A percentile compares a stretch with the other conserved stretches of the same genome.
Evolutionary conservation across 2,888 invertebrate species (phyloP).

Genomic region (Slavum lentiscoides): DNA sequence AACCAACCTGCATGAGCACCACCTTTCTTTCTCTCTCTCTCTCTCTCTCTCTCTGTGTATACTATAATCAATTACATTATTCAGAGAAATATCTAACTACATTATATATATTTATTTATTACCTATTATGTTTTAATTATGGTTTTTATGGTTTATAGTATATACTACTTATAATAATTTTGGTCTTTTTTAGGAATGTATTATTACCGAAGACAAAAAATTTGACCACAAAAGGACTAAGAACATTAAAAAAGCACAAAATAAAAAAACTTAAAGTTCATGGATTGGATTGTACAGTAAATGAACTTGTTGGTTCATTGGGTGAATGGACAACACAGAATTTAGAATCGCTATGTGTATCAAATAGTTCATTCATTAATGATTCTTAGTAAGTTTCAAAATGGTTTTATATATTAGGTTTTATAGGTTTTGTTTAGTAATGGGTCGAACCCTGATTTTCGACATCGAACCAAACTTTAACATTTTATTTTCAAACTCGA

Average conservation of each 20-base stretch:
- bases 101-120: not conserved
- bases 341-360: constrained; percentile 66
- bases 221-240: constrained; percentile 66
- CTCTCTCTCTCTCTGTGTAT: too few relatives aligned
- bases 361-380: constrained; percentile 68
- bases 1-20: too few relatives aligned
- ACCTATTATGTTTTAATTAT: not conserved
- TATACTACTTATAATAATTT: not conserved
- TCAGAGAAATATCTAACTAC: too few relatives aligned
- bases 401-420: not conserved
- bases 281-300: constrained; percentile 65
- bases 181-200: constrained; percentile 61
- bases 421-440: not conserved
- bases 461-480: too few relatives aligned
- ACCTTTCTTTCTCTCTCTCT: too few relatives aligned
- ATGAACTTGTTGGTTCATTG: constrained; percentile 69
- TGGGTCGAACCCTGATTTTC: too few relatives aligned
- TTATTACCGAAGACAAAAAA: constrained; percentile 66
- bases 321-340: constrained; percentile 70
- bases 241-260: constrained; percentile 68
- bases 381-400: constrained; percentile 62
- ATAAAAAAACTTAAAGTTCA: constrained; percentile 67
- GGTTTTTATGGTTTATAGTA: not conserved
- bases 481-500: too few relatives aligned
- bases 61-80: too few relatives aligned